Evolutionary conservation across 2,113 vertebrate species (phyloP).

Genomic region (Psophia crepitans): DNA sequence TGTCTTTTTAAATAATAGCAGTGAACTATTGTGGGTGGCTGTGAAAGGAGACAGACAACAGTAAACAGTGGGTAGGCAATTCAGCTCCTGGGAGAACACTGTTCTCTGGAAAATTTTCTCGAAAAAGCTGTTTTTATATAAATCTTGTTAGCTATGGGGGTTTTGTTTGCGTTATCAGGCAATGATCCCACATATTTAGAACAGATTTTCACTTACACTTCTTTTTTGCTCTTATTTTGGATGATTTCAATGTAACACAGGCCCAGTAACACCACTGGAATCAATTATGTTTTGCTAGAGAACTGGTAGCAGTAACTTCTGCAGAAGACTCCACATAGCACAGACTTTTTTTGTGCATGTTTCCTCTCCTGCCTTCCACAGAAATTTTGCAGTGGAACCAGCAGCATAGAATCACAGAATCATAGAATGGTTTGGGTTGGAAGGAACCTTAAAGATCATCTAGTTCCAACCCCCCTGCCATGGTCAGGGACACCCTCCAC

Average conservation of each 20-base stretch:
- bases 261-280: neutral
- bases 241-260: neutral
- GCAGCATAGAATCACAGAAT: no score
- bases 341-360: neutral
- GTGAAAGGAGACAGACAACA: slow-evolving; percentile 21
- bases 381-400: no score
- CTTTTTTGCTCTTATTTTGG: neutral
- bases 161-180: slow-evolving; percentile 1
- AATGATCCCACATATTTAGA: neutral
- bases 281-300: neutral
- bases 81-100: neutral
- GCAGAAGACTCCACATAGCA: neutral
- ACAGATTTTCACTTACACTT: neutral
- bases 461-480: no score
- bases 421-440: no score
- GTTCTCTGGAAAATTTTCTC: neutral
- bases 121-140: neutral
- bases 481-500: no score
- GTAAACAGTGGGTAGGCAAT: neutral
- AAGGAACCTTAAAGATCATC: no score
- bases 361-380: neutral
- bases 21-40: neutral
- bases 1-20: slow-evolving; percentile 18
- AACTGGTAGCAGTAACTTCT: neutral
- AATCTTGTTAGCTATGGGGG: neutral